These are phyloP conservation scores for Hirtodrosophila duncani DNA, from an alignment of 2,888 invertebrate species.

Conservation along the genomic window DNA sequence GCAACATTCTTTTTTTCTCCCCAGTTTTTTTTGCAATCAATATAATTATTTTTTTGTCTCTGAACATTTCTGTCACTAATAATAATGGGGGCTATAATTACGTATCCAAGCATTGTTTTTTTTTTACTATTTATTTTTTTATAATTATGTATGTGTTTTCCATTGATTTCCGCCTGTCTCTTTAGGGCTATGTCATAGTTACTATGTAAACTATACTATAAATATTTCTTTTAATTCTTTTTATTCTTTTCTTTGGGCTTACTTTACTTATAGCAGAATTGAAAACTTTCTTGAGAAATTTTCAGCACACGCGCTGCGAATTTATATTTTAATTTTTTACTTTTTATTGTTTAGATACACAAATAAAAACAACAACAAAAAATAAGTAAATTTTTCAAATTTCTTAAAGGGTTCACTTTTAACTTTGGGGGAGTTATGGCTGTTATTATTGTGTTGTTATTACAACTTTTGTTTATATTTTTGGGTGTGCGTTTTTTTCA, in stretches of 20 bases:
- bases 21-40: constrained; percentile 14
- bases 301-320: constrained; percentile 5
- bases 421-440: constrained; percentile 14
- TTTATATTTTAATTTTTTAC: not conserved
- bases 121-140: not conserved
- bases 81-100: too few relatives aligned
- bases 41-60: constrained; percentile 2
- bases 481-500: constrained; percentile 23
- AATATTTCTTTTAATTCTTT: not conserved
- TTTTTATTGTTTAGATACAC: too few relatives aligned
- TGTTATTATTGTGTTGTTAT: not conserved
- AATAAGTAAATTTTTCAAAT: not conserved
- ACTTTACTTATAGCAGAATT: constrained; percentile 26
- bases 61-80: constrained; percentile 1
- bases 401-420: not conserved
- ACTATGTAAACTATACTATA: not conserved
- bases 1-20: not conserved
- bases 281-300: constrained; percentile 5
- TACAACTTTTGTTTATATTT: constrained; percentile 6
- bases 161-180: constrained; percentile 57
- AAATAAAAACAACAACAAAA: too few relatives aligned
- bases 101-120: constrained; percentile 20
- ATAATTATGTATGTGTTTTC: constrained; percentile 10
- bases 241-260: constrained; percentile 16
- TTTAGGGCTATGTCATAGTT: constrained; percentile 14